Evolutionary conservation across 2,888 invertebrate species (phyloP), one percentile per base, ranked within the genome.

Genomic region (Agriotes lineatus): DNA sequence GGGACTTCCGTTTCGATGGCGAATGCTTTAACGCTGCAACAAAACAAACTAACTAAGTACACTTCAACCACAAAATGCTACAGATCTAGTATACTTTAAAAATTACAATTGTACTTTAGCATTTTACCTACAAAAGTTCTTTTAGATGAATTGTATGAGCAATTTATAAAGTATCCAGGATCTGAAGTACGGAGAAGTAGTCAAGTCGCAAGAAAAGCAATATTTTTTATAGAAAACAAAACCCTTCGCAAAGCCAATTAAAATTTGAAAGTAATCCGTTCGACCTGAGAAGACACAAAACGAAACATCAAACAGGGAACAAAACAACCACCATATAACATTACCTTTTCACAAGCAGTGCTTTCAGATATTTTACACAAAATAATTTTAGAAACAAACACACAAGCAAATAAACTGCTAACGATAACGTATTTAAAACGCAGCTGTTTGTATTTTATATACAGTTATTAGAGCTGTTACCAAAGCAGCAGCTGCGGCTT

Each of bases 11-110:
- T 87, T 97, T 97, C 76, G 97, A 97, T 70, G 97, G 97, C 59
- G 97, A 97, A 88, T 97, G 96, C 87, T 96, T 97, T 85, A 97
- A 86, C 79, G 97, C 96, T 96, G 91, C 59, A 88, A 89, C 85
- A 85, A 82, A 76, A 54, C 42, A 39, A 5, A 19, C 20, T n/a
- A 12, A 48, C 61, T 39, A 12, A 19, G n/a, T 39, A 37, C 25
- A 25, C 3, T n/a, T 25, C 25, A 25, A 25, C 25, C 7, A 25
- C 7, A 25, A 25, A 3, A 7, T 25, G 25, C 25, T 5, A 5
- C 25, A 25, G 7, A 25, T 7, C 25, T 7, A 25, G 25, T 25
- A 25, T 25, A 25, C 25, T 25, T 7, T 25, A 25, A 25, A 25
- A 25, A 25, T 25, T 25, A 25, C 25, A 25, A 25, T 7, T 7